Base-by-base conservation (phyloP, 2,113 vertebrate species). In the Daphoenositta chrysoptera region DNA sequence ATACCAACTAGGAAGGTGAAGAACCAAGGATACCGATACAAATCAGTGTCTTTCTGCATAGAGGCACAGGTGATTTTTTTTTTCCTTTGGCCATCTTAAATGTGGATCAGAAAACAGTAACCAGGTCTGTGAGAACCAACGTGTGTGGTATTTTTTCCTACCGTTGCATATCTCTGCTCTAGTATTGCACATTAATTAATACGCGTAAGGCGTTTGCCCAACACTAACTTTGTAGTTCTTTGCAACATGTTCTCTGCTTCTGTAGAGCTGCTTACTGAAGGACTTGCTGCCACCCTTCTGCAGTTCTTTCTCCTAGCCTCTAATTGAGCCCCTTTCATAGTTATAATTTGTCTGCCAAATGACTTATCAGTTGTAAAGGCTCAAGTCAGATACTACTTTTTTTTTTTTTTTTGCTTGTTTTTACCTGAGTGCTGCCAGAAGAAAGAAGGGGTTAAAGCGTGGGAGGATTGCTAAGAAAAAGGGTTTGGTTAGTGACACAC, bases 201-300 rank as follows among this genome's bases (percentile, higher is more conserved):
- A 54, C 79, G 88, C 28, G 15, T 82, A 83, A 77, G 92, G 66
- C 42, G 79, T 91, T 95, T 97, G 94, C 95, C 83, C 81, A 96
- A 96, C 69, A 40, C 75, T 50, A 56, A 72, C 96, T 97, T 84
- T 79, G 87, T 22, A 87, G 95, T 15, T 95, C 91, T 95, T 95
- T 92, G 95, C 91, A 94, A 94, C 91, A 93, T 81, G 87, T 96
- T 97, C 90, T 96, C n/a, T 79, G 45, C 68, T 82, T 91, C 72
- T 56, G 33, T 40, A 66, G 95, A 96, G 96, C 94, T 93, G 94
- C 96, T 97, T 89, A 70, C 90, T 72, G 97, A 84, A 95, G 88
- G 90, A 90, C 91, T 21, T 94, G 89, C 96, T 97, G 97, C 97
- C 87, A 98, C 97, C 82, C 94, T 97, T 91, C 92, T 92, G 95